Evolutionary conservation across 2,888 invertebrate genomes (phyloP).

Genomic region (Lysandra bellargus): DNA sequence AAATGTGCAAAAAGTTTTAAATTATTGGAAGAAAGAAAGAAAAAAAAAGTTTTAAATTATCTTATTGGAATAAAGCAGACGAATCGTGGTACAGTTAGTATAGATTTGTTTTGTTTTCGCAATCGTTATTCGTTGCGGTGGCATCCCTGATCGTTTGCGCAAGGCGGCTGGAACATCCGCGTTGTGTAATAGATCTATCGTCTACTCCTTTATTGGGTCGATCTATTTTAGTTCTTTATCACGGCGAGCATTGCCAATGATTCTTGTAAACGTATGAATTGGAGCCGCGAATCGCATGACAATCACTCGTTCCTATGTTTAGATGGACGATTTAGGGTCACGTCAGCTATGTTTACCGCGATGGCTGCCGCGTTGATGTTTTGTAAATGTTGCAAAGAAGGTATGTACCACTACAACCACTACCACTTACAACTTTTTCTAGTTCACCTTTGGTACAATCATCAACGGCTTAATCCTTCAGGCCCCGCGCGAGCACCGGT

Average conservation of each 20-base stretch:
- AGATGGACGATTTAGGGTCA: not conserved
- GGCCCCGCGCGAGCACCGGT: too few species aligned
- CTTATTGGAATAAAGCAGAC: too few species aligned
- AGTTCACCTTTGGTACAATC: not conserved
- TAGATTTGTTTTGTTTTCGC: too few species aligned
- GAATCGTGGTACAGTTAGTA: too few species aligned
- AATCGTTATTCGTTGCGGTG: not conserved
- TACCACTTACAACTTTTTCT: not conserved
- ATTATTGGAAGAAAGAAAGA: too few species aligned
- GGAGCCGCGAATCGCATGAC: conserved; percentile 23
- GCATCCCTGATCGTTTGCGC: conserved; percentile 46
- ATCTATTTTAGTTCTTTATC: conserved; percentile 65
- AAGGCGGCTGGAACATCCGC: conserved; percentile 57
- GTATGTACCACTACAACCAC: not conserved
- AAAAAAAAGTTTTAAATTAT: too few species aligned
- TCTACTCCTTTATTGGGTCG: conserved; percentile 69
- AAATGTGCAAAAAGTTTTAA: too few species aligned
- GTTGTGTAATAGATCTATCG: conserved; percentile 60
- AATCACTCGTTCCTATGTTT: conserved; percentile 19
- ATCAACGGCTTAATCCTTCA: not conserved
- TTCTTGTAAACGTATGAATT: conserved; percentile 29
- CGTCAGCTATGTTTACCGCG: not conserved
- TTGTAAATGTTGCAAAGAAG: not conserved
- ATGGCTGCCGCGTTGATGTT: not conserved
- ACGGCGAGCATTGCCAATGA: conserved; percentile 54